Base-by-base conservation (phyloP, 2,888 invertebrate species). In the Trissoscelio sp. region DNA sequence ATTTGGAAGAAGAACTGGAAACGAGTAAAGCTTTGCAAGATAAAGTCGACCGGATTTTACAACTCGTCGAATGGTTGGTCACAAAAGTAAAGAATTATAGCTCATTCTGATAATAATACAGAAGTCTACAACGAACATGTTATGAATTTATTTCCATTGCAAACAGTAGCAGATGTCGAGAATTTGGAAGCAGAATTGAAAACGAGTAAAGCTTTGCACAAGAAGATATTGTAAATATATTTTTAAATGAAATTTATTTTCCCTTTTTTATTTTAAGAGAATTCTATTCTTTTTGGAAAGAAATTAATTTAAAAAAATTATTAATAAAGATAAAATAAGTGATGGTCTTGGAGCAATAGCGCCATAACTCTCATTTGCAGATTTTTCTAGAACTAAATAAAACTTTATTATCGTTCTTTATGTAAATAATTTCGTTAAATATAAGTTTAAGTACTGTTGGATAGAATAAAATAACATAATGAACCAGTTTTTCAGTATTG, bases 61-160 rank as follows among this genome's bases (percentile, higher is more conserved):
- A 53, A 16, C 6, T 53, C 7, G 9, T 16, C 11, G 53, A 53
- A 53, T 53, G 53, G 53, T 5, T 53, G 14, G 53, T 53, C 14
- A 31, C 53, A n/a, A 53, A 53, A 53, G 28, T 31, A 31, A 53
- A 53, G 16, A 28, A 53, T 51, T 31, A 53, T 53, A 9, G 24
- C 53, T 9, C 14, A 31, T 3, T 7, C 6, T 53, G 28, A 6
- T 9, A 44, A 31, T 14, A 31, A 28, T 9, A 2, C 53, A 31
- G 12, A 16, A 53, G 31, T 9, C 6, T 31, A 53, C 31, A 53
- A 16, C 12, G 53, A 53, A 53, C 14, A 28, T 53, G 31, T 53
- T 31, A 16, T 31, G 1, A 12, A 53, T 31, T 28, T 53, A 9
- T 53, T 53, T 16, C 53, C 53, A 12, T 31, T 53, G 12, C n/a